Conservation (phyloP, 2,797 vertebrate species). For the Falco peregrinus region DNA sequence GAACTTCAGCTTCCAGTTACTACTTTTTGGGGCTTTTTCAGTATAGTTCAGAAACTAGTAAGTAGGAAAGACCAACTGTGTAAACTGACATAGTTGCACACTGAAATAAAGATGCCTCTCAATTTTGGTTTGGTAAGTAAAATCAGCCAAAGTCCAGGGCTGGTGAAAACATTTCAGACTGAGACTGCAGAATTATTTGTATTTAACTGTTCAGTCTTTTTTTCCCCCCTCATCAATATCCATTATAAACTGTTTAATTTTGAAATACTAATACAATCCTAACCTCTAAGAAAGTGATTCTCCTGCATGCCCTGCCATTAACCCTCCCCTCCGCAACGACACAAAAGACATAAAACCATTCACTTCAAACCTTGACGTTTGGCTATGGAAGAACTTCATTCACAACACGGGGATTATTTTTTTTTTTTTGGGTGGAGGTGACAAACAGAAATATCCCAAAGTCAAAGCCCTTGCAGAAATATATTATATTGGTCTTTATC, state of each 20-base stretch:
- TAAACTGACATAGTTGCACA: neutral
- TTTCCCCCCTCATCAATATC: neutral
- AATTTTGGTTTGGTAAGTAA: neutral
- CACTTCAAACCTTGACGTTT: neutral
- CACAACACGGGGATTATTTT: rapidly evolving
- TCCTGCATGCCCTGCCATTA: neutral
- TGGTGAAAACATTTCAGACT: neutral
- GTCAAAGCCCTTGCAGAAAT: neutral
- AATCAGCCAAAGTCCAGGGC: neutral
- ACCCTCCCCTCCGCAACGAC: neutral
- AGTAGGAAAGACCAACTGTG: neutral
- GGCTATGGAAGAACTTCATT: neutral
- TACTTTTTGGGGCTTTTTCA: neutral
- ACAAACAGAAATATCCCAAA: neutral
- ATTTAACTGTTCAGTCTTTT: neutral
- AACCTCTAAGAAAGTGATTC: neutral
- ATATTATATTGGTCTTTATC: neutral
- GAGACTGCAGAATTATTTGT: neutral
- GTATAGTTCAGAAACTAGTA: neutral
- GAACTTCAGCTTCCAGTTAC: neutral
- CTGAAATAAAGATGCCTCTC: neutral
- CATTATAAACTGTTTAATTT: neutral
- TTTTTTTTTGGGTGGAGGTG: rapidly evolving
- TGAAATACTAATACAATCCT: too few species aligned
- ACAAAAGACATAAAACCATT: neutral